phyloP scores from a whole-genome alignment of 2,888 invertebrate genomes.

The Thumatha senex region DNA sequence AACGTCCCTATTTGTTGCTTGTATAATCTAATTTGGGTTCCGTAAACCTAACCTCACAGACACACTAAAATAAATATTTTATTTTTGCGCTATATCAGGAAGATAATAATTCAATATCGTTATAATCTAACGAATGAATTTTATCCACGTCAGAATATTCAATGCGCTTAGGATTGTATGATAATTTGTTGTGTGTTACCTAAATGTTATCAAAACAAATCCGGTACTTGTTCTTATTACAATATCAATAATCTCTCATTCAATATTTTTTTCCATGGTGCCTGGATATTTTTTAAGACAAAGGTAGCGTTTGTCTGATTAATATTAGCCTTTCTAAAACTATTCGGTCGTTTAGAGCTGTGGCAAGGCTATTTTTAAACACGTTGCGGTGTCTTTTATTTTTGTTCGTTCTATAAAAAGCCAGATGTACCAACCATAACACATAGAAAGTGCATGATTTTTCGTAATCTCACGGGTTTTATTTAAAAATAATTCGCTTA shows the following conservation, averaged over 20 bases:
- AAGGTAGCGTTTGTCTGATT: conserved; percentile 12
- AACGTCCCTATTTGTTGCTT: neutral
- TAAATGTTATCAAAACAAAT: neutral
- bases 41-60: conserved; percentile 30
- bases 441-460: conserved; percentile 41
- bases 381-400: conserved; percentile 66
- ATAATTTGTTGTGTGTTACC: neutral
- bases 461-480: conserved; percentile 44
- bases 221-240: neutral
- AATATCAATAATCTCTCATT: too few species aligned
- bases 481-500: conserved; percentile 76
- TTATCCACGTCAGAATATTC: conserved; percentile 30
- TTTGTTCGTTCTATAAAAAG: conserved; percentile 57
- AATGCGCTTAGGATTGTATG: conserved; percentile 1
- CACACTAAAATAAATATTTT: too few species aligned
- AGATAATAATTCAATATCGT: neutral
- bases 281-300: neutral
- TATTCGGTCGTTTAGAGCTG: conserved; percentile 42
- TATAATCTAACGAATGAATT: conserved; percentile 9
- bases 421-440: conserved; percentile 31
- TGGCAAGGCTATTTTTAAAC: conserved; percentile 75
- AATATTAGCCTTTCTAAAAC: conserved; percentile 16
- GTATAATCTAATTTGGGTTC: neutral
- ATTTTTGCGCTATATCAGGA: neutral
- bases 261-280: neutral